Base-by-base conservation (phyloP, 1,140 invertebrate genomes). In the Neelides sp. region DNA sequence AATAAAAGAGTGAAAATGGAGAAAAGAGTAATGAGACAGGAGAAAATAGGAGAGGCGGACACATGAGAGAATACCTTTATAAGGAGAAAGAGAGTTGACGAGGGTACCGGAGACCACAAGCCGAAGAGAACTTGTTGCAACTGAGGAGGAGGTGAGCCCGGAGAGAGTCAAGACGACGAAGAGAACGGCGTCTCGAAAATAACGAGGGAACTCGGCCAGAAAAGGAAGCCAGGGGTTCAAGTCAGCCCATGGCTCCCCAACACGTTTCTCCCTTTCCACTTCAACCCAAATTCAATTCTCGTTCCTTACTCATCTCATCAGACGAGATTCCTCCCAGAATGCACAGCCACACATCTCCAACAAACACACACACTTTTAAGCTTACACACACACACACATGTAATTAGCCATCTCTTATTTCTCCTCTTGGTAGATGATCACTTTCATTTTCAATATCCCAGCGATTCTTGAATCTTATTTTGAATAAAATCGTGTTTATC, bases 181-280 rank as follows among this genome's bases (percentile, higher is more conserved):
- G 35, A 37, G n/a, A 32, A 48, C 32, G 41, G 48, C 24, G 39
- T 39, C 39, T 46, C 50, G 46, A 57, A 57, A 57, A 57, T 57
- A 57, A 52, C 51, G 48, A 53, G 55, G 55, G 55, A 57, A 57
- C 55, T 57, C 50, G 48, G 55, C 55, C 55, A 57, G 54, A 49
- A 57, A 57, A 57, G 50, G 55, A 45, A 49, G 55, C 50, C 55
- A 53, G 42, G 50, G 50, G 46, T 23, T 40, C 40, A 34, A 40
- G 43, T 27, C 32, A 34, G 15, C 40, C 23, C 44, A 46, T 40
- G 36, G 23, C 23, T 24, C 24, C 15, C 20, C 47, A 48, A 48
- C n/a, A 44, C 26, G 32, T 44, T 44, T 34, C n/a, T 34, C n/a
- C n/a, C n/a, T n/a, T n/a, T n/a, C n/a, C n/a, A n/a, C n/a, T n/a